Evolutionary conservation across 2,113 vertebrate genomes (phyloP).

Genomic region (Phyllostomus discolor): DNA sequence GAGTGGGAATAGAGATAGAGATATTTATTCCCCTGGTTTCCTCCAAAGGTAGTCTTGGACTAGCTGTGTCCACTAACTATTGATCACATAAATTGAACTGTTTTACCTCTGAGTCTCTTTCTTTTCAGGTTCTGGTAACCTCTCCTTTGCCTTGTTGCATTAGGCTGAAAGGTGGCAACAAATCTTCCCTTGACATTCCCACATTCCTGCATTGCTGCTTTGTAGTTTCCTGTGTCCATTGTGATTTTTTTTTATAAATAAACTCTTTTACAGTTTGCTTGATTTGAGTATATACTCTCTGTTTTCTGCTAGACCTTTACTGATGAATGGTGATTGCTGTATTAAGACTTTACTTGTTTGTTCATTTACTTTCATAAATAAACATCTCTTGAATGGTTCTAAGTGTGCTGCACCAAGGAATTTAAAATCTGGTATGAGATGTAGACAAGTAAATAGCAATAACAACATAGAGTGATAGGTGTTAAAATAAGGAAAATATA

Average conservation of each 20-base stretch:
- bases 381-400: neutral
- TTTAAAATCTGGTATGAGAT: neutral
- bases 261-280: neutral
- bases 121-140: neutral
- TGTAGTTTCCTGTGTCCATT: neutral
- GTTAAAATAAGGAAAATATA: neutral
- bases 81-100: neutral
- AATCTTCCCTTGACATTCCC: neutral
- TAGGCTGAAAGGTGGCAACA: neutral
- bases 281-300: neutral
- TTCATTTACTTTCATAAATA: neutral
- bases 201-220: neutral
- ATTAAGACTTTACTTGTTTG: neutral
- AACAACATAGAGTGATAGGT: neutral
- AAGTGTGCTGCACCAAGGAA: neutral
- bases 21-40: neutral
- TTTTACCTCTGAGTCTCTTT: neutral
- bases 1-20: neutral
- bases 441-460: neutral
- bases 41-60: neutral
- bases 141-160: neutral
- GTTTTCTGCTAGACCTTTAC: neutral
- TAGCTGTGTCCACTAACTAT: neutral
- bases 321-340: neutral
- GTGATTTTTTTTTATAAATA: neutral